These are phyloP conservation scores for Bacillus rossius DNA, from an alignment of 1,140 invertebrate genomes.

Conservation along the genomic window DNA sequence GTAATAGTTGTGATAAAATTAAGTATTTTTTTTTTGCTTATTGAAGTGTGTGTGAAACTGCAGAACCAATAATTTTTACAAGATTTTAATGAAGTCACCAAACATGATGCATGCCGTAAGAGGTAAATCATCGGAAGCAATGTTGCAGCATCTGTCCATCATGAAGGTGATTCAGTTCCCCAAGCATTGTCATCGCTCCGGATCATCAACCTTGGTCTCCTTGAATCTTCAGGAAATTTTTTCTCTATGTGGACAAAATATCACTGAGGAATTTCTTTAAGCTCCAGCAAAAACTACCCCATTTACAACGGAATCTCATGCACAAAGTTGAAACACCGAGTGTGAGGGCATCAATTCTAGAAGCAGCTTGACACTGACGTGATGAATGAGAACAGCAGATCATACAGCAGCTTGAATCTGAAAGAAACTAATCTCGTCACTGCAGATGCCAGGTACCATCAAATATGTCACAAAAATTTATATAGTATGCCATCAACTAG, in stretches of 20 bases:
- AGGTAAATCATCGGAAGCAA: conserved; percentile 14
- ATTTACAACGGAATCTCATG: too few relatives aligned
- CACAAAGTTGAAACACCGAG: too few relatives aligned
- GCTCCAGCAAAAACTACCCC: too few relatives aligned
- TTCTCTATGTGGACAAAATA: conserved; percentile 16
- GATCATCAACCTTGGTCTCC: not conserved
- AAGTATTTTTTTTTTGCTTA: not conserved
- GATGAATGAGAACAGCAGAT: too few relatives aligned
- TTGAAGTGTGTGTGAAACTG: conserved; percentile 9
- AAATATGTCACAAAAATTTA: too few relatives aligned
- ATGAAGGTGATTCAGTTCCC: conserved; percentile 8
- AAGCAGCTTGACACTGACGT: too few relatives aligned
- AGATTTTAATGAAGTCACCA: conserved; percentile 16
- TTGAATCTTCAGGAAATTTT: conserved; percentile 6
- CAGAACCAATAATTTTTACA: conserved; percentile 13
- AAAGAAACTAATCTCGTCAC: not conserved
- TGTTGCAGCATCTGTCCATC: conserved; percentile 19
- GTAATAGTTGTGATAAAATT: too few relatives aligned
- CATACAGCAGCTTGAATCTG: not conserved
- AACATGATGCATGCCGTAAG: conserved; percentile 14
- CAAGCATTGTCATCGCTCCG: not conserved
- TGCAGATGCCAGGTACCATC: too few relatives aligned
- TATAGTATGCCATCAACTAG: too few relatives aligned
- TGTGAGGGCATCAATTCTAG: too few relatives aligned
- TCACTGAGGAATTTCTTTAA: conserved; percentile 13